Conservation (phyloP, 2,888 invertebrate genomes). For the Stegophylla sp. region DNA sequence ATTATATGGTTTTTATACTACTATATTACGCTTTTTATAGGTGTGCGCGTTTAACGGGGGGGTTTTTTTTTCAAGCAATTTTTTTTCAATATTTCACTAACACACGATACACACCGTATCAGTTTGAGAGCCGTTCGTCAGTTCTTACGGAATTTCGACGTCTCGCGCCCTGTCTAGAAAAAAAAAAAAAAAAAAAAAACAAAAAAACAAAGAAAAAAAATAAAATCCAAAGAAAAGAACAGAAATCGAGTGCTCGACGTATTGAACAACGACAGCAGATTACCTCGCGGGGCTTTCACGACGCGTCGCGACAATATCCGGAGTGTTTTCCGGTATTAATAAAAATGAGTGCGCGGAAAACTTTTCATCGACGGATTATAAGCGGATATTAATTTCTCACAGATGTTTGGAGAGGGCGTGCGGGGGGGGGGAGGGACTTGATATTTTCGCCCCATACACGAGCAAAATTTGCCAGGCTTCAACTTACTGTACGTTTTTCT, state of each 20-base stretch:
- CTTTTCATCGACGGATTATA: too few relatives aligned
- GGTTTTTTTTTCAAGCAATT: background rate
- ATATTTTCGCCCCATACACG: too few relatives aligned
- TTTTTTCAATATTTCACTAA: constrained; percentile 3
- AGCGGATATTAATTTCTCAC: too few relatives aligned
- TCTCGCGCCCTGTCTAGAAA: constrained; percentile 49
- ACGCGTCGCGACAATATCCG: background rate
- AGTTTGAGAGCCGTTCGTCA: constrained; percentile 39
- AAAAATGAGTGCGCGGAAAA: too few relatives aligned
- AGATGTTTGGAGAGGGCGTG: too few relatives aligned
- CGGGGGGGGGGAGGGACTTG: too few relatives aligned
- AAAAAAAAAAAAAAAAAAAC: constrained; percentile 14
- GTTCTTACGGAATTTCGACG: constrained; percentile 38
- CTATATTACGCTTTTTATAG: too few relatives aligned
- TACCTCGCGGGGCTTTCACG: background rate
- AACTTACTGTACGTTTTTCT: too few relatives aligned
- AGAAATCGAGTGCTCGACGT: background rate
- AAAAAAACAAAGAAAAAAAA: background rate
- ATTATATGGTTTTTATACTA: background rate
- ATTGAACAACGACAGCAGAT: too few relatives aligned
- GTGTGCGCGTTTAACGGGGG: background rate
- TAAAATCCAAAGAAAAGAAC: too few relatives aligned
- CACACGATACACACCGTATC: constrained; percentile 27
- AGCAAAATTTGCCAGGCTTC: too few relatives aligned
- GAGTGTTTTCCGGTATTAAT: too few relatives aligned